Evolutionary conservation across 1,140 invertebrate genomes (phyloP).

Genomic region (Arctopsyche grandis): DNA sequence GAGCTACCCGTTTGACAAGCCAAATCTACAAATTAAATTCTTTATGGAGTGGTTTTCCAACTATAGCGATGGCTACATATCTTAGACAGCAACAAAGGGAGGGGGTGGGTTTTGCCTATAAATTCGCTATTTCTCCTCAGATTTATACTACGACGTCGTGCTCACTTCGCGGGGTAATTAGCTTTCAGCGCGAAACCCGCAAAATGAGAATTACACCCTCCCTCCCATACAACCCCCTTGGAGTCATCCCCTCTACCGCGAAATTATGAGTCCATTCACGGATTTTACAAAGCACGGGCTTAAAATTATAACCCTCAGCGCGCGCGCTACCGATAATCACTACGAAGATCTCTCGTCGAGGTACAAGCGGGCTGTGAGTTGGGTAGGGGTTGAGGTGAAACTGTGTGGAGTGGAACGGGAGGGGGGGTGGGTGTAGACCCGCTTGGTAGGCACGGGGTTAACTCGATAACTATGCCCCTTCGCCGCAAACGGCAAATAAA

Average conservation of each 20-base stretch:
- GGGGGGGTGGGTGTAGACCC: neutral
- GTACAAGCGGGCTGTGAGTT: neutral
- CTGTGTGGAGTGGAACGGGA: neutral
- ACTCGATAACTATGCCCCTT: slow-evolving; percentile 35
- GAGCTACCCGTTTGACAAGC: too few relatives aligned
- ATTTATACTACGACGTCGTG: slow-evolving; percentile 33
- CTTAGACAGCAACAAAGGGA: neutral
- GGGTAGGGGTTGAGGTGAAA: neutral
- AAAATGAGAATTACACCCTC: slow-evolving; percentile 50
- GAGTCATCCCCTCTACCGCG: slow-evolving; percentile 9
- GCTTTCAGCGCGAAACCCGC: slow-evolving; percentile 50
- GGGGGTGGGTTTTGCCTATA: slow-evolving; percentile 18
- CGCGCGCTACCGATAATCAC: slow-evolving; percentile 42
- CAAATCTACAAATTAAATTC: neutral
- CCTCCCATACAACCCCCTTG: neutral
- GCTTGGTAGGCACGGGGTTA: neutral
- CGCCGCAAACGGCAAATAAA: slow-evolving; percentile 25
- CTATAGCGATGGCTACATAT: slow-evolving; percentile 22
- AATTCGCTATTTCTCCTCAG: slow-evolving; percentile 32
- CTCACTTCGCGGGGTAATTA: slow-evolving; percentile 50
- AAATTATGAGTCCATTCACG: slow-evolving; percentile 51
- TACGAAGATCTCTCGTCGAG: slow-evolving; percentile 15
- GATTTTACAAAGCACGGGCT: slow-evolving; percentile 46
- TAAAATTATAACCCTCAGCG: slow-evolving; percentile 42
- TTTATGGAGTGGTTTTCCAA: slow-evolving; percentile 29